Evolutionary conservation across 2,113 vertebrate genomes (phyloP).

Genomic region (Eulemur macaco): DNA sequence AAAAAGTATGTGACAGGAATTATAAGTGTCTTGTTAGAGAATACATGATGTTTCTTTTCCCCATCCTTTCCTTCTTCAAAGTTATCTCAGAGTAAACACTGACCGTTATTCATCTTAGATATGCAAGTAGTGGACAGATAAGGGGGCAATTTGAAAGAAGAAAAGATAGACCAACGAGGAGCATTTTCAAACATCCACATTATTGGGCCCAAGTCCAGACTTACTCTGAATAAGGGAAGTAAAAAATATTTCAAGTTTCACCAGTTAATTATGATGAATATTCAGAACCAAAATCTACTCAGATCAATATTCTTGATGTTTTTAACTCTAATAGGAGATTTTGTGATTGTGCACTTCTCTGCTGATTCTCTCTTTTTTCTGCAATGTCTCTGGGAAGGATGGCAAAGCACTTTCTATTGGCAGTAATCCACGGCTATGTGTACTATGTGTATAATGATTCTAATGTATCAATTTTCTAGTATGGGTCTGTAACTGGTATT

Average conservation of each 20-base stretch:
- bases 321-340: not conserved
- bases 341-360: not conserved
- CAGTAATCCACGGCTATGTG: not conserved
- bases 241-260: not conserved
- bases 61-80: not conserved
- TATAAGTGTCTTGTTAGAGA: not conserved
- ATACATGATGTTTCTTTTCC: not conserved
- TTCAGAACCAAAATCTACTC: not conserved
- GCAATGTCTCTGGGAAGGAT: not conserved
- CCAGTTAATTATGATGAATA: not conserved
- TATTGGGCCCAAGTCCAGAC: fast-evolving
- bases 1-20: not conserved
- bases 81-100: not conserved
- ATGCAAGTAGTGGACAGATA: not conserved
- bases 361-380: not conserved
- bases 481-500: not conserved
- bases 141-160: not conserved
- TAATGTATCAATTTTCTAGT: not conserved
- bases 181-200: not conserved
- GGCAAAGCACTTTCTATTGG: not conserved
- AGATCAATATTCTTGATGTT: not conserved
- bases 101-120: not conserved
- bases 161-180: not conserved
- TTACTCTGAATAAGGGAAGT: not conserved
- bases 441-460: not conserved